Conservation (phyloP, 1,140 invertebrate species). For the Dufourea novaeangliae region DNA sequence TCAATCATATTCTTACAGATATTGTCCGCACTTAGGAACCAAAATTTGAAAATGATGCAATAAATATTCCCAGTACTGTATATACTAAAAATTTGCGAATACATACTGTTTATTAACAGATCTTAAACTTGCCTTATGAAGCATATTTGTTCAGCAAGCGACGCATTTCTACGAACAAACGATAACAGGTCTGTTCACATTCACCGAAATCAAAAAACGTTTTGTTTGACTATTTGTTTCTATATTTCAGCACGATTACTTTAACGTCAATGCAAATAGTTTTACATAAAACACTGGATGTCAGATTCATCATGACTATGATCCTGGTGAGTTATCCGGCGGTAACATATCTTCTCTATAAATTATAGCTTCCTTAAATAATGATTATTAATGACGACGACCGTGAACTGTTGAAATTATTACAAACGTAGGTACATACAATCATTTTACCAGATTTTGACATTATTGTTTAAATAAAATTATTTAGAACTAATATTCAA, state of each 20-base stretch:
- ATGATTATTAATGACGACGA: constrained; percentile 1
- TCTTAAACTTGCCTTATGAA: not conserved
- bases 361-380: constrained; percentile 1
- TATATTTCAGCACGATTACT: not conserved
- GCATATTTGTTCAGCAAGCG: not conserved
- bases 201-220: not conserved
- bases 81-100: not conserved
- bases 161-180: not conserved
- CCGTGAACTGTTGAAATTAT: constrained; percentile 22
- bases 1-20: too few species aligned
- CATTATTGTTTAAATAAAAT: too few species aligned
- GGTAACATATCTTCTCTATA: not conserved
- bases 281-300: not conserved
- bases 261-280: not conserved
- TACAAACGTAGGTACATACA: too few species aligned
- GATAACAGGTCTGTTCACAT: not conserved
- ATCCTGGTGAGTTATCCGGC: constrained; percentile 4
- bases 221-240: not conserved
- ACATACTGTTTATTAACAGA: not conserved
- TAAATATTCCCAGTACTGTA: too few species aligned
- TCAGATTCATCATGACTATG: constrained; percentile 2
- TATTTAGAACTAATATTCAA: too few species aligned
- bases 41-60: too few species aligned
- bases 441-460: too few species aligned
- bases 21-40: too few species aligned